Base-by-base conservation (phyloP, 2,888 invertebrate genomes). In the Dyspetes luteomarginatus region DNA sequence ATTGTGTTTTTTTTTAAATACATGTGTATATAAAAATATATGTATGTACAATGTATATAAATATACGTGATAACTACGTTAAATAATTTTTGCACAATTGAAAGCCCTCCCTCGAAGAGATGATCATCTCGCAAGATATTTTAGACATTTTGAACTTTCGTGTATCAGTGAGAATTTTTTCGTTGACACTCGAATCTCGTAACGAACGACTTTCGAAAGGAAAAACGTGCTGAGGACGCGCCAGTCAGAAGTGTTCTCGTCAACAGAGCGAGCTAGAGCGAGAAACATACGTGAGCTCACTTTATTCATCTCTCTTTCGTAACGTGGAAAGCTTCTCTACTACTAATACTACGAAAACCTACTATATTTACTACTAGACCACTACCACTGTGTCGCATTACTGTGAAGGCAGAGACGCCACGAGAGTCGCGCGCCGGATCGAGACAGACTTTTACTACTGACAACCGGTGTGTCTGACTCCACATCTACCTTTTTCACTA, bases 381-480 rank as follows among this genome's bases (percentile, higher is more conserved):
- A 74, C 76, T 55, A 48, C 69, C 60, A 43, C 58, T 4, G 65
- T 41, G 45, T 12, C 56, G 65, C 19, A 75, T 71, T 69, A 36
- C 77, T 76, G 65, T 45, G 22, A 45, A 26, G 60, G 41, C 24
- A 19, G 36, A 74, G 64, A 67, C 76, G 64, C 78, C 78, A 78
- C 65, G 80, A 72, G 77, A 24, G 52, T 73, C 78, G 78, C 58
- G 71, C 72, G 82, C 67, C 71, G 65, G 75, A 74, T 67, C 78
- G 75, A 58, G 62, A 76, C 78, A 73, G 73, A 71, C 69, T 72
- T 69, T 50, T 80, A 77, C 83, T 82, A 82, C 78, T 78, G 58
- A 71, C 60, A 71, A 22, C 48, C 48, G 48, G 48, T 17, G 60
- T 58, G 79, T 48, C 72, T 69, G 73, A 55, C 28, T 64, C 45